Evolutionary conservation across 1,140 invertebrate species (phyloP), one percentile per base, ranked within the genome.

Genomic region (Sinella curviseta): DNA sequence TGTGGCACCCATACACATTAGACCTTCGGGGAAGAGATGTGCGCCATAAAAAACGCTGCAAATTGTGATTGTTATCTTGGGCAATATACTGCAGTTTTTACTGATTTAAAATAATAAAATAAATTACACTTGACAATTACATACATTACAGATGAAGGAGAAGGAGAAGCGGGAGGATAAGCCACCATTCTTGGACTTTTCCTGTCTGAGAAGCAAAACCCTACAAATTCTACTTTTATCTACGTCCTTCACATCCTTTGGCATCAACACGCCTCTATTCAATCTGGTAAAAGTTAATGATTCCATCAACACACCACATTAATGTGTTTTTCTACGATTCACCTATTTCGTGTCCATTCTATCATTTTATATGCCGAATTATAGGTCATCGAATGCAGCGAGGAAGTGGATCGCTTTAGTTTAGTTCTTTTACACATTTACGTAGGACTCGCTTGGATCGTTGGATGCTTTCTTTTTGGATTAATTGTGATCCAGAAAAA

Each of bases 231-330:
- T 96, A 31, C 88, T 97, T 60, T 89, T 94, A 75, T 94, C 94
- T 0, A 93, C 93, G 0, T 91, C 92, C 0, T 91, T 94, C 84
- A 89, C 90, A 54, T 92, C 93, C 0, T 92, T 95, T 85, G 95
- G 94, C 2, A 93, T 96, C 79, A 94, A 94, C 85, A 94, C 94
- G 0, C 95, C 95, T 0, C 92, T 96, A 85, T 93, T 96, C 86
- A 93, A 94, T 86, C 87, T 97, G 86, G 92, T 93, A 86, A 89
- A 87, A 83, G 36, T 12, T 67, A 30, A 24, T 28, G 54, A 80
- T 39, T 33, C n/a, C n/a, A n/a, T n/a, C n/a, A n/a, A n/a, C n/a
- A n/a, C n/a, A n/a, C n/a, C n/a, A n/a, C n/a, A 48, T 2, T 26
- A 39, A 31, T 65, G 8, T 48, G 35, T 26, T 82, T 39, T n/a